Percentiles rank a stretch among this genome's conserved stretches.
Conservation (phyloP, 1,140 invertebrate genomes). For the Ceratina calcarata region DNA sequence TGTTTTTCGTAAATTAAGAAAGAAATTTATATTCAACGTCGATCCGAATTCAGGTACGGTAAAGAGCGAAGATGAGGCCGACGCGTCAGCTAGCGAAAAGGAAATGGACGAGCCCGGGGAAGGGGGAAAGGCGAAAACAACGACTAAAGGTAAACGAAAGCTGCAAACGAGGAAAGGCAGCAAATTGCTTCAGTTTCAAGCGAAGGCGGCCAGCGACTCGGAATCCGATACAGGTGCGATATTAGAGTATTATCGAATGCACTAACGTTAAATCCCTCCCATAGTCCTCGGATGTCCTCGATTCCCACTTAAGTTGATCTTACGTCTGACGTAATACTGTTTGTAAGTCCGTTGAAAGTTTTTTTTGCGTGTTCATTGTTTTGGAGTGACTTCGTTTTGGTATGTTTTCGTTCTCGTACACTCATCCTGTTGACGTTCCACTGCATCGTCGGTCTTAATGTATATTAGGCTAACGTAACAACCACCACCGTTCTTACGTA, state of each 20-base stretch:
- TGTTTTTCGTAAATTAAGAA: background rate
- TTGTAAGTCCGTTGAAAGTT: background rate
- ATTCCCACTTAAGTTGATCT: no score
- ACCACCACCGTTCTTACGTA: slow-evolving; percentile 25
- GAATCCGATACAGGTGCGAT: slow-evolving; percentile 80
- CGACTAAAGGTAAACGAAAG: slow-evolving; percentile 78
- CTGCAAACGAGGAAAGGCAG: slow-evolving; percentile 77
- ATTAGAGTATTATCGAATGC: background rate
- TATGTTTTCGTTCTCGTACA: background rate
- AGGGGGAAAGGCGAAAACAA: slow-evolving; percentile 59
- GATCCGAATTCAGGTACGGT: slow-evolving; percentile 54
- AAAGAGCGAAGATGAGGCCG: slow-evolving; percentile 77
- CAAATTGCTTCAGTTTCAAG: slow-evolving; percentile 76
- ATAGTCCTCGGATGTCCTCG: no score
- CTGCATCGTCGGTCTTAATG: background rate
- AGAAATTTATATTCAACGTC: background rate
- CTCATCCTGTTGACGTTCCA: background rate
- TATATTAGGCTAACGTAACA: background rate
- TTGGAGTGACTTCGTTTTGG: background rate
- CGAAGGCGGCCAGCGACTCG: slow-evolving; percentile 77
- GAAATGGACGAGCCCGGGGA: slow-evolving; percentile 70
- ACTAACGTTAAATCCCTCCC: background rate
- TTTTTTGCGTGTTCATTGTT: background rate
- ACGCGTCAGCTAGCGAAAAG: slow-evolving; percentile 75
- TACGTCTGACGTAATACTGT: background rate